Percentiles rank a stretch among this genome's conserved stretches.
These are phyloP conservation scores for Rhinopithecus roxellana DNA, from an alignment of 2,113 vertebrate genomes.

Conservation along the genomic window DNA sequence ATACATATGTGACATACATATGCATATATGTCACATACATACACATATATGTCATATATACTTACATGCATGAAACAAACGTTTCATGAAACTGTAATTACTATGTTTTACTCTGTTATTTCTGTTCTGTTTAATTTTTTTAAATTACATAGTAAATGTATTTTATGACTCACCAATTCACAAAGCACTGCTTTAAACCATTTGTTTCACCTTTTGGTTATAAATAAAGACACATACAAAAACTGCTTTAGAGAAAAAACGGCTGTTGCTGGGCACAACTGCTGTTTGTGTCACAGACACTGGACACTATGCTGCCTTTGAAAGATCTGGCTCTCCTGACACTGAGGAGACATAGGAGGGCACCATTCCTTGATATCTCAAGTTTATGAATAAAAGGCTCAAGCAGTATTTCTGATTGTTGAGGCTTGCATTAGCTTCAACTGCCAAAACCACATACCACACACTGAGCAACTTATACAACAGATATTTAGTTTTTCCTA, in stretches of 20 bases:
- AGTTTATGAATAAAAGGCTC: background rate
- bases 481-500: background rate
- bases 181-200: background rate
- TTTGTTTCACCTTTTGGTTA: background rate
- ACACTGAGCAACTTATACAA: background rate
- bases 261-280: background rate
- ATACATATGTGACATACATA: background rate
- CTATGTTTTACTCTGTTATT: background rate
- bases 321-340: background rate
- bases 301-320: background rate
- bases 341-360: accelerated
- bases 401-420: background rate
- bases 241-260: background rate
- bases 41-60: background rate
- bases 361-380: background rate
- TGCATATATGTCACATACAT: background rate
- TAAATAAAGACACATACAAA: background rate
- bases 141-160: background rate
- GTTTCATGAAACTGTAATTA: background rate
- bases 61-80: background rate
- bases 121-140: background rate
- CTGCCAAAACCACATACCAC: background rate
- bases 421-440: background rate
- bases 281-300: background rate
- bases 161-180: background rate